Percentiles rank a stretch among this genome's conserved stretches.
Conservation (phyloP, 1,140 invertebrate species). For the Samia ricini region DNA sequence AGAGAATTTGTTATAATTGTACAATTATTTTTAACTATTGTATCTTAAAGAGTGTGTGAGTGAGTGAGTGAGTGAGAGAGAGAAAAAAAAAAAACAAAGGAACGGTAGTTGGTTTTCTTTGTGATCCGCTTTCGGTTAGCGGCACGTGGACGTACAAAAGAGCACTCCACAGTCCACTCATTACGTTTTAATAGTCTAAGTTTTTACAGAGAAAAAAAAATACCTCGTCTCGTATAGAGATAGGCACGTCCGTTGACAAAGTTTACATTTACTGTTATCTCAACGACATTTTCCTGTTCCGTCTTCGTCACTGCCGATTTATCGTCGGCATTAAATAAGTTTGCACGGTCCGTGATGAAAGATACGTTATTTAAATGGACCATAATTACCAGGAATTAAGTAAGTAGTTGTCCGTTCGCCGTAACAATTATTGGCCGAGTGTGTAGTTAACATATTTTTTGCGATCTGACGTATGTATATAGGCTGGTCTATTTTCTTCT, state of each 20-base stretch:
- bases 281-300: not conserved
- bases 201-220: constrained; percentile 48
- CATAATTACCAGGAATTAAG: too few species aligned
- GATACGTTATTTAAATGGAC: constrained; percentile 70
- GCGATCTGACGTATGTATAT: too few species aligned
- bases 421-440: too few species aligned
- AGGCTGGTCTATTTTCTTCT: too few species aligned
- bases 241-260: not conserved
- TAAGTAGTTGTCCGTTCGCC: too few species aligned
- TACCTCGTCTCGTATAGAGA: constrained; percentile 12
- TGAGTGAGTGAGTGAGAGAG: not conserved
- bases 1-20: constrained; percentile 74
- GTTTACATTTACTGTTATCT: constrained; percentile 1
- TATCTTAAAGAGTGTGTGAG: too few species aligned
- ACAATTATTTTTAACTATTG: constrained; percentile 71
- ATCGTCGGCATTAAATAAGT: not conserved
- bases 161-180: constrained; percentile 67
- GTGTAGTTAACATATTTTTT: too few species aligned
- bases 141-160: constrained; percentile 67
- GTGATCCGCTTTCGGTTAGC: constrained; percentile 41
- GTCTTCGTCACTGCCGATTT: not conserved
- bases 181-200: constrained; percentile 72
- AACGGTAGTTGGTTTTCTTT: constrained; percentile 70
- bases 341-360: constrained; percentile 45
- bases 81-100: constrained; percentile 39